Base-by-base conservation (phyloP, 2,888 invertebrate species). In the Abscondita cerata region DNA sequence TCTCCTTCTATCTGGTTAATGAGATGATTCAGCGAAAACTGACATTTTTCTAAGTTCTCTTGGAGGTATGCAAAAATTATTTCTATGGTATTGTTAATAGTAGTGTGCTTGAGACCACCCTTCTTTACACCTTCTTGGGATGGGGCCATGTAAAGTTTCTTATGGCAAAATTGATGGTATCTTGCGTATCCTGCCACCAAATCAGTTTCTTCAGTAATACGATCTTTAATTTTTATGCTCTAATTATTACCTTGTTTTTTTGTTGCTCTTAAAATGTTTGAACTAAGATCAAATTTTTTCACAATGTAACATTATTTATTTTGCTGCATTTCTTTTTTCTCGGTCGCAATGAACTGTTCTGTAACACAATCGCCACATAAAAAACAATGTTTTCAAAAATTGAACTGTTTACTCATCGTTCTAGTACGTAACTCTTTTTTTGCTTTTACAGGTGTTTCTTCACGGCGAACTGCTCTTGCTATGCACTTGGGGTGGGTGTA, bases 301-400 rank as follows among this genome's bases (percentile, higher is more conserved):
- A 41, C 56, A 51, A 25, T n/a, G n/a, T n/a, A 50, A 31, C 3
- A 1, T 56, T n/a, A 38, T 56, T 12, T 33, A 2, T 55, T 55
- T 55, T 55, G 13, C 16, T 48, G 2, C 1, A 4, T 34, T 34
- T 50, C 36, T 19, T 18, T 56, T 31, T 50, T n/a, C 1, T 5
- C n/a, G 8, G 25, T 25, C 6, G 1, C 56, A 1, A 50, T 4
- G 48, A 56, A 56, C 25, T 56, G 19, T 48, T 33, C 48, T 2
- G 36, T 48, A n/a, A 56, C 48, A 15, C 13, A 36, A 8, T 56
- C 56, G 4, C 36, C 48, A 46, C 50, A 56, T 19, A 56, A 12
- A 48, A 18, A 55, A 33, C 55, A 55, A 18, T 56, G 56, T 31
- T 56, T 38, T 19, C 77, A 90, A 51, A 90, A 90, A 72, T 83